Conservation (phyloP, 2,113 vertebrate genomes). For the Sclerurus mexicanus region DNA sequence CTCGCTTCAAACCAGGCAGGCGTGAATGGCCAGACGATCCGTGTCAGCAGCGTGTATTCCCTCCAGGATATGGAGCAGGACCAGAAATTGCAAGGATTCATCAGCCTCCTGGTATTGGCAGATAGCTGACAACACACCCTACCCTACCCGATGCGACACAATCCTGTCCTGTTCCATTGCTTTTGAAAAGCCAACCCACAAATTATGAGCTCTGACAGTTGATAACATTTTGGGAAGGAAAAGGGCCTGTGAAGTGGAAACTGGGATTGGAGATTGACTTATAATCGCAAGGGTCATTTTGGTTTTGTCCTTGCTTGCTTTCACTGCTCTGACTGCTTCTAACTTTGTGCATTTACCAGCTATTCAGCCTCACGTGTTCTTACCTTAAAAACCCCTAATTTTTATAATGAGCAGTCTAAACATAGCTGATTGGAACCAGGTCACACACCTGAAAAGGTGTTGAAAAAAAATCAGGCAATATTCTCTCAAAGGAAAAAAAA, state of each 20-base stretch:
- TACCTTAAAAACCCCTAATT: not conserved
- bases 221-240: not conserved
- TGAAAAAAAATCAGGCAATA: not conserved
- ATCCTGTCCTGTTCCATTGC: not conserved
- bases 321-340: not conserved
- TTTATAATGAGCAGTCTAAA: not conserved
- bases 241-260: not conserved
- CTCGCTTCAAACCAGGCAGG: rapidly evolving
- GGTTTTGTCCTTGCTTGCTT: not conserved
- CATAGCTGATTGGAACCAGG: not conserved
- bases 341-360: not conserved
- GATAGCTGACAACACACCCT: not conserved
- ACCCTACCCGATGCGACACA: rapidly evolving
- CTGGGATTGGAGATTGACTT: not conserved
- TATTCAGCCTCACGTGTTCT: not conserved
- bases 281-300: not conserved
- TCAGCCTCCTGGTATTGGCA: not conserved
- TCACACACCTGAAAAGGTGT: not conserved
- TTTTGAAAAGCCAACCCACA: not conserved
- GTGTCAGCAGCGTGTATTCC: not conserved
- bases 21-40: rapidly evolving
- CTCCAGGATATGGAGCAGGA: not conserved
- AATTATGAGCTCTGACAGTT: not conserved
- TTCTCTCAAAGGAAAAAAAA: not conserved
- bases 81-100: not conserved